Evolutionary conservation across 2,797 vertebrate genomes (phyloP).

Genomic region (Triplophysa bombifrons): DNA sequence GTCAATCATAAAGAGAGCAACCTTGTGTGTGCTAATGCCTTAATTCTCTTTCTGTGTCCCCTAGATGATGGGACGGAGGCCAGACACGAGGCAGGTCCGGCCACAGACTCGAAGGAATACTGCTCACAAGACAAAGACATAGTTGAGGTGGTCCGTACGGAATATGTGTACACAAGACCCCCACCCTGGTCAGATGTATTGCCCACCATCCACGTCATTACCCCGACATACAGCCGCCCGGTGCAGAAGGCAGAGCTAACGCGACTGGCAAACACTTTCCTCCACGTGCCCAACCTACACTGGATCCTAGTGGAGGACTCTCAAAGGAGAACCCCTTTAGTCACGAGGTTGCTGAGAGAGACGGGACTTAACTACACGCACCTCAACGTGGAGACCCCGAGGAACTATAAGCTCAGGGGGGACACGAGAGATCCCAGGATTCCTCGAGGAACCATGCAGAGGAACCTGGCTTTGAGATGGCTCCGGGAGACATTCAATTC

Average conservation of each 20-base stretch:
- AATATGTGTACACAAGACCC: constrained; percentile 94
- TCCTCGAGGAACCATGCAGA: constrained; percentile 95
- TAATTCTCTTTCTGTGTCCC: constrained; percentile 67
- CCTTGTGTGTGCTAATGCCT: constrained; percentile 75
- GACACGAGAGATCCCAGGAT: constrained; percentile 93
- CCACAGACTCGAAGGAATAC: constrained; percentile 92
- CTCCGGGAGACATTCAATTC: constrained; percentile 91
- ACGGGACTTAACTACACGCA: constrained; percentile 97
- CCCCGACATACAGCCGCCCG: constrained; percentile 94
- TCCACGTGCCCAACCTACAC: constrained; percentile 95
- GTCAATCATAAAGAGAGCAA: constrained; percentile 69
- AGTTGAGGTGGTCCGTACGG: constrained; percentile 97
- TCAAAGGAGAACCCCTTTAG: constrained; percentile 86
- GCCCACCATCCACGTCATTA: constrained; percentile 95
- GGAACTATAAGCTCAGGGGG: constrained; percentile 94
- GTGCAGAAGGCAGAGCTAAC: constrained; percentile 98
- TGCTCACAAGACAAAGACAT: constrained; percentile 96
- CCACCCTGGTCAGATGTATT: constrained; percentile 95
- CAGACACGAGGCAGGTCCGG: constrained; percentile 81
- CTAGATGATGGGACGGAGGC: constrained; percentile 90
- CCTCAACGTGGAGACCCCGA: constrained; percentile 95
- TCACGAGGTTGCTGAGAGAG: constrained; percentile 89
- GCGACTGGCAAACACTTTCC: constrained; percentile 90
- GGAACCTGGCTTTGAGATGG: constrained; percentile 94
- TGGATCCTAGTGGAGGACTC: constrained; percentile 98